Evolutionary conservation across 2,888 invertebrate species (phyloP).

Genomic region (Callyntrura sp.): DNA sequence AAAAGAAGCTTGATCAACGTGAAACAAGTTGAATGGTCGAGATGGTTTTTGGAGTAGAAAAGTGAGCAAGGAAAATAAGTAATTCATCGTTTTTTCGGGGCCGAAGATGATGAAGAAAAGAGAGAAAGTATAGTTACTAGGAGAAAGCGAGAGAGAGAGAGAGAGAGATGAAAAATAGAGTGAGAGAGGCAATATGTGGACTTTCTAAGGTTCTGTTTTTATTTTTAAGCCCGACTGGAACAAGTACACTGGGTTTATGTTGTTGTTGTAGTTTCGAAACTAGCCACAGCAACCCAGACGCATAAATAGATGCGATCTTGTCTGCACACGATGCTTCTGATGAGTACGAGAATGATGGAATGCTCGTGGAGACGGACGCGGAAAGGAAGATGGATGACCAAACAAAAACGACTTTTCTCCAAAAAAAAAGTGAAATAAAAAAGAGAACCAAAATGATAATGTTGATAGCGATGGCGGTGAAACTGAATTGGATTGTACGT

Average conservation of each 20-base stretch:
- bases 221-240: slow-evolving; percentile 1
- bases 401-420: slow-evolving; percentile 56
- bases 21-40: too few relatives aligned
- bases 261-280: not conserved
- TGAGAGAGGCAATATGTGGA: not conserved
- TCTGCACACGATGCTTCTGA: not conserved
- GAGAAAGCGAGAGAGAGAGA: too few relatives aligned
- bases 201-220: not conserved
- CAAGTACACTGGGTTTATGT: not conserved
- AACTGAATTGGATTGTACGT: slow-evolving; percentile 52
- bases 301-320: slow-evolving; percentile 54
- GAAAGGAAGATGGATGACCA: slow-evolving; percentile 77
- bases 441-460: slow-evolving; percentile 4
- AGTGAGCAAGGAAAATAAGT: too few relatives aligned
- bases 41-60: too few relatives aligned
- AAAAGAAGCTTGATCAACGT: too few relatives aligned
- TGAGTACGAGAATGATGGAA: slow-evolving; percentile 69
- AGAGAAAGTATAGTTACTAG: too few relatives aligned
- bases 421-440: not conserved
- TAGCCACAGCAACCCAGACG: not conserved
- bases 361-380: slow-evolving; percentile 60
- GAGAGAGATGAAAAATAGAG: too few relatives aligned
- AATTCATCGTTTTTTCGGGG: too few relatives aligned
- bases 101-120: too few relatives aligned
- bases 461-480: not conserved